phyloP scores from a whole-genome alignment of 2,888 invertebrate genomes.

The Galeopsomyia nigrocyanea region DNA sequence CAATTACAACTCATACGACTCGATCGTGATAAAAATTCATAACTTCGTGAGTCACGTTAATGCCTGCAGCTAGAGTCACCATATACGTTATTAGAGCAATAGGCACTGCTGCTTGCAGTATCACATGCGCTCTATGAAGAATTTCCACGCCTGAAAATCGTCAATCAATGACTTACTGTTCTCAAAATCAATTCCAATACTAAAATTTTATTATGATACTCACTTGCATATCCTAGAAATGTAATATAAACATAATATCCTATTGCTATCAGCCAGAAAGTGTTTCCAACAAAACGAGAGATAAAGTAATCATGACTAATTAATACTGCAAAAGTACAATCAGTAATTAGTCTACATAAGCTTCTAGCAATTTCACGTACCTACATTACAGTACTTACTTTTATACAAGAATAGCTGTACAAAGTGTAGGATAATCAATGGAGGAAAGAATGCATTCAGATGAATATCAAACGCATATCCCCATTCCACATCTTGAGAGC shows the following conservation, averaged over 20 bases:
- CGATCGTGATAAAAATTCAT: slow-evolving; percentile 88
- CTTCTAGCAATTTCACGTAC: slow-evolving; percentile 17
- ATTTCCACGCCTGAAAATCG: slow-evolving; percentile 83
- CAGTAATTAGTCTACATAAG: background rate
- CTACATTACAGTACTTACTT: slow-evolving; percentile 71
- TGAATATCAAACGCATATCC: slow-evolving; percentile 99
- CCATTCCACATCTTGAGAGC: slow-evolving; percentile 93
- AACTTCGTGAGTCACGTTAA: slow-evolving; percentile 87
- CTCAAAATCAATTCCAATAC: slow-evolving; percentile 26
- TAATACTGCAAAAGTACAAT: slow-evolving; percentile 75
- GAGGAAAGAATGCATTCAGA: slow-evolving; percentile 98
- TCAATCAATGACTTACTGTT: background rate
- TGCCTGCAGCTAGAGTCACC: slow-evolving; percentile 80
- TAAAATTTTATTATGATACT: slow-evolving; percentile 66
- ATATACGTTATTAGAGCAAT: slow-evolving; percentile 83
- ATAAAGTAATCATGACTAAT: slow-evolving; percentile 84
- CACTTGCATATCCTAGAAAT: slow-evolving; percentile 95
- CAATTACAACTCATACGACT: slow-evolving; percentile 44
- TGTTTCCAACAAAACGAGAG: slow-evolving; percentile 89
- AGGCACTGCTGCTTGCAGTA: slow-evolving; percentile 85
- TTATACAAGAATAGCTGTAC: slow-evolving; percentile 91
- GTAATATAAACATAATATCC: slow-evolving; percentile 97
- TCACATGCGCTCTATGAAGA: slow-evolving; percentile 85
- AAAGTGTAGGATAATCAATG: slow-evolving; percentile 92
- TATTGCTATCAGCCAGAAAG: slow-evolving; percentile 92